These are phyloP conservation scores for Rotaria macrura DNA, from an alignment of 2,888 invertebrate genomes.

Conservation along the genomic window DNA sequence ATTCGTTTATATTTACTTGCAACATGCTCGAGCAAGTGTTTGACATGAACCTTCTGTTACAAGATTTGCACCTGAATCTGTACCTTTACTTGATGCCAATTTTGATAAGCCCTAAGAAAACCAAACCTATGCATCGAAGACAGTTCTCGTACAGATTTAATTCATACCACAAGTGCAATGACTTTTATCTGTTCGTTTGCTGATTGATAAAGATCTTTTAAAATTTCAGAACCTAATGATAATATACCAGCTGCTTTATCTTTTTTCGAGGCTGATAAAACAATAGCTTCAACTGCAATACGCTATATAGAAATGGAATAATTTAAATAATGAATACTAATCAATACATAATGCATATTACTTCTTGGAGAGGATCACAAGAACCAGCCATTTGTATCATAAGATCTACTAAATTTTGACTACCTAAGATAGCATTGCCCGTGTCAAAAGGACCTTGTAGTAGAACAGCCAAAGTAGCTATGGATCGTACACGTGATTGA, in stretches of 20 bases:
- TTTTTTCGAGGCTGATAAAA: constrained; percentile 89
- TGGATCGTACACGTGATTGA: constrained; percentile 11
- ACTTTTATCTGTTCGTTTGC: constrained; percentile 74
- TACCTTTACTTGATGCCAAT: constrained; percentile 66
- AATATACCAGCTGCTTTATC: constrained; percentile 84
- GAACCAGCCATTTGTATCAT: constrained; percentile 89
- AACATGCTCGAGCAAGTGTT: constrained; percentile 83
- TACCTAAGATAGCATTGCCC: constrained; percentile 61
- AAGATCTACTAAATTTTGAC: constrained; percentile 76
- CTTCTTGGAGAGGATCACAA: constrained; percentile 68
- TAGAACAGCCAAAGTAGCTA: neutral
- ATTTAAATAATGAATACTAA: neutral
- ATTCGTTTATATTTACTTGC: constrained; percentile 54
- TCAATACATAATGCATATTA: constrained; percentile 35
- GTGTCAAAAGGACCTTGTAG: constrained; percentile 72
- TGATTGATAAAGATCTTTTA: constrained; percentile 82
- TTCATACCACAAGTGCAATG: constrained; percentile 55
- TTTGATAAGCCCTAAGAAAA: constrained; percentile 70
- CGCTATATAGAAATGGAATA: constrained; percentile 53
- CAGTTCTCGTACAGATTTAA: too few relatives aligned
- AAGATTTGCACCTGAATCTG: constrained; percentile 84
- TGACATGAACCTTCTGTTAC: constrained; percentile 87
- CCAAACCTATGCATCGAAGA: too few relatives aligned
- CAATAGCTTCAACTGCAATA: constrained; percentile 88
- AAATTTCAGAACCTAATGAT: constrained; percentile 73